These are phyloP conservation scores for Panthera leo DNA, from an alignment of 2,113 vertebrate species.

Conservation along the genomic window DNA sequence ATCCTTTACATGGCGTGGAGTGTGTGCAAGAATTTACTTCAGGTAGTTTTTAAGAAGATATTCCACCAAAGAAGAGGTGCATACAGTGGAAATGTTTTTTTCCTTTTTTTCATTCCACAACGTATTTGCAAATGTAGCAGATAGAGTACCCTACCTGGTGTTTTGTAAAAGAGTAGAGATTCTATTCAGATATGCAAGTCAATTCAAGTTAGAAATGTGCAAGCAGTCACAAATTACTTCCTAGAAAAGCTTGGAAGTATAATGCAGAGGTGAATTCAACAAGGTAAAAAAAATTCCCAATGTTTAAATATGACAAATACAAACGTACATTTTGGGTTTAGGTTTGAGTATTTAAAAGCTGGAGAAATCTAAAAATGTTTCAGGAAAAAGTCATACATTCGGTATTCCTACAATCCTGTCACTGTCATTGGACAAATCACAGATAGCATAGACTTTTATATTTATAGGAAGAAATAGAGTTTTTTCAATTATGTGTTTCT, in stretches of 20 bases:
- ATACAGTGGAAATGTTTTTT: not conserved
- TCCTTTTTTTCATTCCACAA: not conserved
- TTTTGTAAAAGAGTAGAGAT: not conserved
- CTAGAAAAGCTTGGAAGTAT: not conserved
- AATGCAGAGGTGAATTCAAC: not conserved
- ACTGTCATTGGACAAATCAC: not conserved
- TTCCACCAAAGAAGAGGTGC: not conserved
- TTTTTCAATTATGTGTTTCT: not conserved
- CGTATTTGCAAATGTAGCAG: not conserved
- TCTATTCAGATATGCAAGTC: not conserved
- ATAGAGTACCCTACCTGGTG: not conserved
- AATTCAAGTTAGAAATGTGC: not conserved
- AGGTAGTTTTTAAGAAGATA: not conserved
- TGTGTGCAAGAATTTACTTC: not conserved
- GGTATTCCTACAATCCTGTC: not conserved
- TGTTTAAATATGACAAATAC: not conserved
- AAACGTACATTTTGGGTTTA: not conserved
- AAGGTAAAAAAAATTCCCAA: not conserved
- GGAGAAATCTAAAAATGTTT: not conserved
- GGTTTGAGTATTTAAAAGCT: not conserved
- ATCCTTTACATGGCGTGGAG: not conserved
- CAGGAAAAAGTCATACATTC: not conserved
- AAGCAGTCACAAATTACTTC: not conserved
- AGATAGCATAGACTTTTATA: not conserved
- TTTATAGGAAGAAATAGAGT: not conserved